Percentiles rank a stretch among this genome's conserved stretches.
Evolutionary conservation across 2,797 vertebrate genomes (phyloP).

Genomic region (Periophthalmus magnuspinnatus): DNA sequence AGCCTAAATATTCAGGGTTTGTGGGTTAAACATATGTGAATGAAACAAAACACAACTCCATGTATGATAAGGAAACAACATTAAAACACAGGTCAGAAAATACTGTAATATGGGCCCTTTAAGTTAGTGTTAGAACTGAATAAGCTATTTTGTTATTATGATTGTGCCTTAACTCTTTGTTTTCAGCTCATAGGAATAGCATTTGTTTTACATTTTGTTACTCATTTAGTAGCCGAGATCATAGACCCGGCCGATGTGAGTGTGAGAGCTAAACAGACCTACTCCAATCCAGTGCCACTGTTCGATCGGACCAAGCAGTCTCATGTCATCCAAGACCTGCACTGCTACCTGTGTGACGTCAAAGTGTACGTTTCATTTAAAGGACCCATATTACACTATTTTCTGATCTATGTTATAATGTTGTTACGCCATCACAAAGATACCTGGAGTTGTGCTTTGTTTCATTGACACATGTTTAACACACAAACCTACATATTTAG

Average conservation of each 20-base stretch:
- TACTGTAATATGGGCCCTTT: no score
- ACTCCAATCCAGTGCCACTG: slow-evolving; percentile 63
- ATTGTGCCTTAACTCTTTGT: slow-evolving; percentile 59
- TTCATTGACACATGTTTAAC: no score
- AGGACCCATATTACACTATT: no score
- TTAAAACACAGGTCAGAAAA: no score
- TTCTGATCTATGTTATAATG: no score
- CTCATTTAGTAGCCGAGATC: slow-evolving; percentile 66
- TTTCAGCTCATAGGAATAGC: slow-evolving; percentile 59
- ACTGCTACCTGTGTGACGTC: slow-evolving; percentile 77
- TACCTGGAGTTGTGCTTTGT: no score
- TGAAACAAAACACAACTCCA: no score
- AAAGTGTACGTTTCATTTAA: slow-evolving; percentile 71
- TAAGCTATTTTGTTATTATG: not conserved
- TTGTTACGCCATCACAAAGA: no score
- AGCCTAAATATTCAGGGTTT: no score
- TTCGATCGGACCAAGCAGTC: slow-evolving; percentile 74
- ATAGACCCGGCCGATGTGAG: slow-evolving; percentile 75
- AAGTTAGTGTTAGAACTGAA: not conserved
- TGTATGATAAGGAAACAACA: no score
- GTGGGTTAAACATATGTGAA: no score
- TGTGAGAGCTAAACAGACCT: slow-evolving; percentile 70
- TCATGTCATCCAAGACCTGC: slow-evolving; percentile 77
- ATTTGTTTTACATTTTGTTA: slow-evolving; percentile 68
- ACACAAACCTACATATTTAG: no score